Evolutionary conservation across 2,797 vertebrate species (phyloP).

Genomic region (Cetoscarus ocellatus): DNA sequence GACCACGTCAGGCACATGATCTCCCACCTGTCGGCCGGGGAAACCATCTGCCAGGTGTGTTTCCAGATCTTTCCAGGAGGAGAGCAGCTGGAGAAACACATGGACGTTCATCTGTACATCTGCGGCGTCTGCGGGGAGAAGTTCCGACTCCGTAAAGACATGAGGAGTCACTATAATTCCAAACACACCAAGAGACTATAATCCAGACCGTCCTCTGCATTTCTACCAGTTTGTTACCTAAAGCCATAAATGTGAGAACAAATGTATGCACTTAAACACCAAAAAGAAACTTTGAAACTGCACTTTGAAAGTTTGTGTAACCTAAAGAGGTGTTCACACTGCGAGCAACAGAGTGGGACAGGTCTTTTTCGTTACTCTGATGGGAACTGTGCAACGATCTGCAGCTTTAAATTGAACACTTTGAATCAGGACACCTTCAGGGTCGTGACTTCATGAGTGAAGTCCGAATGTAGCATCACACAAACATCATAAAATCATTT

Average conservation of each 20-base stretch:
- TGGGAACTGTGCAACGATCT: background rate
- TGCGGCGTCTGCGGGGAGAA: conserved; percentile 98
- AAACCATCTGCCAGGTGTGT: conserved; percentile 99
- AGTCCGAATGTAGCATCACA: too few species aligned
- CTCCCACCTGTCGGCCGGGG: conserved; percentile 95
- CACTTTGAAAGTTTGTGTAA: conserved; percentile 79
- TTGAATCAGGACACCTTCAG: background rate
- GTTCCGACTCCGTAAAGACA: conserved; percentile 98
- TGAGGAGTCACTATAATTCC: conserved; percentile 98
- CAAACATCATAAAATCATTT: background rate
- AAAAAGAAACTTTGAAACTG: conserved; percentile 75
- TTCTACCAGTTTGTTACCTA: conserved; percentile 41
- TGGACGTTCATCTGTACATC: conserved; percentile 98
- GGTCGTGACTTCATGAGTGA: background rate
- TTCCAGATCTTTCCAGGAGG: conserved; percentile 98
- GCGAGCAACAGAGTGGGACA: background rate
- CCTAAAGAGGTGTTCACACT: conserved; percentile 41
- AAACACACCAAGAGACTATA: conserved; percentile 90
- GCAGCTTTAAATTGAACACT: background rate
- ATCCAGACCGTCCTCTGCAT: conserved; percentile 6
- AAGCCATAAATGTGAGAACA: conserved; percentile 85
- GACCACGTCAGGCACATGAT: conserved; percentile 99
- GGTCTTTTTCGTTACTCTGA: background rate
- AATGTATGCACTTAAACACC: conserved; percentile 83
- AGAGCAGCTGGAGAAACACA: conserved; percentile 96